A percentile compares a stretch with the other conserved stretches of the same genome.
phyloP scores from a whole-genome alignment of 2,113 vertebrate genomes.

The Galemys pyrenaicus region DNA sequence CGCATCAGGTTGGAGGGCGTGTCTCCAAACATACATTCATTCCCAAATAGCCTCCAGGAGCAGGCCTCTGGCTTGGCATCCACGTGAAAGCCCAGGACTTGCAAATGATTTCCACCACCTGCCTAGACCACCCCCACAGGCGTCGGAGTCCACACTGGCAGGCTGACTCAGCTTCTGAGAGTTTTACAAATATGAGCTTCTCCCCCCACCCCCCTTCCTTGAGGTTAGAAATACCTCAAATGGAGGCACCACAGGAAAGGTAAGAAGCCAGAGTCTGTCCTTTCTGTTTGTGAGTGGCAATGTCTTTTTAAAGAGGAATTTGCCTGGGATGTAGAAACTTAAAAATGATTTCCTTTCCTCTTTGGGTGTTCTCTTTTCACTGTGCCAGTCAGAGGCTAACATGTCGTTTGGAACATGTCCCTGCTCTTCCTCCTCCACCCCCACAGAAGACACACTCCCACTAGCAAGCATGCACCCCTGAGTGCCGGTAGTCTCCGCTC shows the following conservation, averaged over 20 bases:
- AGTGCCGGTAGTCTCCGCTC: not conserved
- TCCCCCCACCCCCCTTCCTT: not conserved
- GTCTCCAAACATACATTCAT: not conserved
- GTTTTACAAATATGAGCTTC: slow-evolving; percentile 29
- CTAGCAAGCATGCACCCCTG: not conserved
- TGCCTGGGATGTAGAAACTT: not conserved
- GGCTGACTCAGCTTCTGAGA: not conserved
- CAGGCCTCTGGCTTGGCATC: slow-evolving; percentile 39
- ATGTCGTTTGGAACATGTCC: not conserved
- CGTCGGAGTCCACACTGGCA: not conserved
- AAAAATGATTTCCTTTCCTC: not conserved
- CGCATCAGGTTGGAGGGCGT: not conserved
- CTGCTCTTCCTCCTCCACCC: not conserved
- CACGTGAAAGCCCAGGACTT: slow-evolving; percentile 56
- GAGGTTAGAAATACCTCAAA: not conserved
- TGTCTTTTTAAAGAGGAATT: slow-evolving; percentile 24
- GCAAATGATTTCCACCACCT: slow-evolving; percentile 14
- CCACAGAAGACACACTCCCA: too few relatives aligned
- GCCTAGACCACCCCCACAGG: not conserved
- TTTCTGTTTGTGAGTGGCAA: slow-evolving; percentile 9
- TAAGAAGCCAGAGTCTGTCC: not conserved
- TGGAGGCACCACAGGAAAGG: not conserved
- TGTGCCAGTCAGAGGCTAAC: not conserved
- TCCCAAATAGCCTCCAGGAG: slow-evolving; percentile 24
- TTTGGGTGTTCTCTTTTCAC: slow-evolving; percentile 27